phyloP scores from a whole-genome alignment of 1,140 invertebrate species.

The Drosophila azteca region DNA sequence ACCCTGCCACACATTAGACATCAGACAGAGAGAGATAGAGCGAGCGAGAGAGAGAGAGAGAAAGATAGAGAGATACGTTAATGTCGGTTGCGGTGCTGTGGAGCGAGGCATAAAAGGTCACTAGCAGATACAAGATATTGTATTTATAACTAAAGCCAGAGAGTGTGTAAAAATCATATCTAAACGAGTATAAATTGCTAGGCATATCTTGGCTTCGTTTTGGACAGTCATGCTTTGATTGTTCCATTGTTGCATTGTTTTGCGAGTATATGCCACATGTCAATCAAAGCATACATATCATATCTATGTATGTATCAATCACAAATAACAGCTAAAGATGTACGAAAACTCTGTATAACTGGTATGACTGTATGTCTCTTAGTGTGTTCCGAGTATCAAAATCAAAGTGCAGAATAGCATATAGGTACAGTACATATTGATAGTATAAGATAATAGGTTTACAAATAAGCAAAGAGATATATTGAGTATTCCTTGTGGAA shows the following conservation, averaged over 20 bases:
- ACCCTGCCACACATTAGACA: slow-evolving; percentile 64
- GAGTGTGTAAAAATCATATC: slow-evolving; percentile 55
- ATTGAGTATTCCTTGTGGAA: slow-evolving; percentile 10
- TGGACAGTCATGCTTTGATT: slow-evolving; percentile 55
- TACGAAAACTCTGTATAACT: not conserved
- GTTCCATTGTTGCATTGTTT: slow-evolving; percentile 5
- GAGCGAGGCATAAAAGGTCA: slow-evolving; percentile 50
- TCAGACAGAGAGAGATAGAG: slow-evolving; percentile 9
- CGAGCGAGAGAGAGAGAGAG: slow-evolving; percentile 16
- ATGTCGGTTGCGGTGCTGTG: slow-evolving; percentile 52
- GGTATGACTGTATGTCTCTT: slow-evolving; percentile 3
- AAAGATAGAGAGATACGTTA: slow-evolving; percentile 38
- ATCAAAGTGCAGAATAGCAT: slow-evolving; percentile 47
- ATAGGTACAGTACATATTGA: slow-evolving; percentile 1
- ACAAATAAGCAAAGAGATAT: slow-evolving; percentile 37
- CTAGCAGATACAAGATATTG: slow-evolving; percentile 47
- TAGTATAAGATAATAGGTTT: slow-evolving; percentile 26
- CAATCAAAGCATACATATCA: slow-evolving; percentile 22
- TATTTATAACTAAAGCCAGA: slow-evolving; percentile 66
- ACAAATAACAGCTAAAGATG: slow-evolving; percentile 45
- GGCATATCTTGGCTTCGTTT: slow-evolving; percentile 43
- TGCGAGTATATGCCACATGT: not conserved
- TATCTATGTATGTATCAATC: not conserved
- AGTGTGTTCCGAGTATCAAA: slow-evolving; percentile 22
- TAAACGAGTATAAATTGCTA: slow-evolving; percentile 17